Evolutionary conservation across 1,140 invertebrate species (phyloP).

Genomic region (Rhagoletis pomonella): DNA sequence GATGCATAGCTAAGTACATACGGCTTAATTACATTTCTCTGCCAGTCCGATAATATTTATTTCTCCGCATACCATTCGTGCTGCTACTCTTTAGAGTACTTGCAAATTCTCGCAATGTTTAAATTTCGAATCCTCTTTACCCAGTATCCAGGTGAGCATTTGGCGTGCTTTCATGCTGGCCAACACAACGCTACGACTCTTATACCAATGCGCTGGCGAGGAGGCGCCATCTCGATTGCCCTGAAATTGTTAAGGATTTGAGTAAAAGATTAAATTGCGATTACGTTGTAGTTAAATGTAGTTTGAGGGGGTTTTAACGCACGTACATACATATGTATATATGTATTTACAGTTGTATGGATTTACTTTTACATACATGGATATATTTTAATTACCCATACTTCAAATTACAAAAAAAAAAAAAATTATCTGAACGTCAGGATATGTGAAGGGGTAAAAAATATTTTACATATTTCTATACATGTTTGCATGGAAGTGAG

Average conservation of each 20-base stretch:
- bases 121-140: slow-evolving; percentile 91
- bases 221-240: slow-evolving; percentile 75
- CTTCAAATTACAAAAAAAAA: too few relatives aligned
- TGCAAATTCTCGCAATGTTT: slow-evolving; percentile 93
- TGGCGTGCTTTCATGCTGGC: slow-evolving; percentile 92
- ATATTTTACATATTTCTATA: too few relatives aligned
- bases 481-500: too few relatives aligned
- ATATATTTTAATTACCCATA: too few relatives aligned
- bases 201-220: slow-evolving; percentile 85
- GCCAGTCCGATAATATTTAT: slow-evolving; percentile 1
- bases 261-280: background rate
- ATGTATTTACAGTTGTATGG: too few relatives aligned
- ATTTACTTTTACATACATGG: too few relatives aligned
- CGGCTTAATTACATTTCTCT: background rate
- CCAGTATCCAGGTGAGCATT: slow-evolving; percentile 92
- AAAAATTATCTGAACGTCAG: too few relatives aligned
- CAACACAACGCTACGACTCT: slow-evolving; percentile 85
- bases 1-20: too few relatives aligned
- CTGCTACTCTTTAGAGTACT: slow-evolving; percentile 77
- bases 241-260: slow-evolving; percentile 62
- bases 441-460: too few relatives aligned
- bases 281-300: too few relatives aligned
- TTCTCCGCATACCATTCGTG: slow-evolving; percentile 4
- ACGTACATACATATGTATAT: too few relatives aligned
- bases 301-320: too few relatives aligned